phyloP scores from a whole-genome alignment of 1,140 invertebrate species.

The Bombus vancouverensis region DNA sequence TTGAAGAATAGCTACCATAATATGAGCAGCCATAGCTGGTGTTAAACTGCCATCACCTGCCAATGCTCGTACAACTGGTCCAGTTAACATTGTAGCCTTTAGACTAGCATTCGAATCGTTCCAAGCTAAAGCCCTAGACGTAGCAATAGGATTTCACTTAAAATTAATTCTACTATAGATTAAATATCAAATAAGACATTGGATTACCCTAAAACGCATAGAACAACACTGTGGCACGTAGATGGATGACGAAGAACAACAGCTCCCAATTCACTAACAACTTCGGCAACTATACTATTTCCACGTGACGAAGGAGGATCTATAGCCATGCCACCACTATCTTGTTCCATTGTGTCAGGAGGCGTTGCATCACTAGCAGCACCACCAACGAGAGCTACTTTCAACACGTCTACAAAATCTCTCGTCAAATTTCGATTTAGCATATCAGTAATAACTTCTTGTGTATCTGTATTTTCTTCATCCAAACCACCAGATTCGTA shows the following conservation, averaged over 20 bases:
- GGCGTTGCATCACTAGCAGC: constrained; percentile 80
- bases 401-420: constrained; percentile 93
- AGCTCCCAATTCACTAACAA: constrained; percentile 89
- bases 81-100: constrained; percentile 88
- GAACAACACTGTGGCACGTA: constrained; percentile 86
- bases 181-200: constrained; percentile 15
- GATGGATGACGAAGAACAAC: constrained; percentile 85
- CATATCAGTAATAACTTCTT: constrained; percentile 95
- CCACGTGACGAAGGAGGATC: constrained; percentile 83
- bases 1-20: constrained; percentile 89
- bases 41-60: constrained; percentile 85
- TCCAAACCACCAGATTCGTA: constrained; percentile 89
- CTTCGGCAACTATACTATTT: constrained; percentile 85
- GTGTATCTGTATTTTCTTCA: constrained; percentile 91
- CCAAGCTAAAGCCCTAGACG: constrained; percentile 90
- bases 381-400: constrained; percentile 85
- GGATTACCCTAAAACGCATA: constrained; percentile 85
- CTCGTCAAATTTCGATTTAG: constrained; percentile 92
- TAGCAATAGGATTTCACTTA: constrained; percentile 30
- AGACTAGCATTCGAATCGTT: constrained; percentile 91
- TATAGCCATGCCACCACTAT: constrained; percentile 84
- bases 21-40: constrained; percentile 86
- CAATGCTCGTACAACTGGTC: constrained; percentile 85
- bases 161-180: background rate
- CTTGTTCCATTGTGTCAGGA: constrained; percentile 86